These are phyloP conservation scores for Tachina grossa DNA, from an alignment of 2,888 invertebrate genomes.

Conservation along the genomic window DNA sequence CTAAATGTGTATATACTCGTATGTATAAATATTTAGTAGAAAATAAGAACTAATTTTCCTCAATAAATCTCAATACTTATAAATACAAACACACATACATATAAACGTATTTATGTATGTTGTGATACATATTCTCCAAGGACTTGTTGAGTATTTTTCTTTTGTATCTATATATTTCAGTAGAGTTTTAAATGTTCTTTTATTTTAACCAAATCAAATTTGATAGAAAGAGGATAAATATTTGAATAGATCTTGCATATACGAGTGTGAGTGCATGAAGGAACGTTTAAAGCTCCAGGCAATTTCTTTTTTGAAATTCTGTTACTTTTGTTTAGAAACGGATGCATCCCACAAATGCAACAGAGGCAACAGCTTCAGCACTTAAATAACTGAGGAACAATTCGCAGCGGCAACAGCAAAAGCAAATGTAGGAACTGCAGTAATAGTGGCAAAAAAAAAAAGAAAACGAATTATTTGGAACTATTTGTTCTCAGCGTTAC, in stretches of 20 bases:
- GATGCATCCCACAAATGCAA: constrained; percentile 28
- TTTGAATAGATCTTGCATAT: background rate
- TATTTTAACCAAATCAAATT: constrained; percentile 21
- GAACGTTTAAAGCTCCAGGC: constrained; percentile 23
- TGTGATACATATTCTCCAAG: constrained; percentile 31
- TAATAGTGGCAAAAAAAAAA: constrained; percentile 9
- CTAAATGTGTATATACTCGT: too few species aligned
- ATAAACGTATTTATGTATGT: too few species aligned
- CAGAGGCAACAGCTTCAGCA: background rate
- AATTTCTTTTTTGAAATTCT: constrained; percentile 32
- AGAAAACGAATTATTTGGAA: constrained; percentile 19
- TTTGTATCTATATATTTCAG: constrained; percentile 7
- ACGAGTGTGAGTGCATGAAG: background rate
- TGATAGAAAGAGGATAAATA: constrained; percentile 21
- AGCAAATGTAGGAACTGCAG: constrained; percentile 36
- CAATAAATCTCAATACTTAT: constrained; percentile 19
- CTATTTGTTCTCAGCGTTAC: constrained; percentile 37
- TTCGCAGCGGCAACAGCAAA: background rate
- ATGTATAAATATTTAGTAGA: background rate
- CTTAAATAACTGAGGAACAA: background rate
- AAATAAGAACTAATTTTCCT: constrained; percentile 8
- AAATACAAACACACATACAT: background rate
- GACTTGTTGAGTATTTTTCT: constrained; percentile 51
- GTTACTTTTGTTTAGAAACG: constrained; percentile 35
- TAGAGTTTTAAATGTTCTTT: constrained; percentile 26